Evolutionary conservation across 2,888 invertebrate species (phyloP).

Genomic region (Spatulosminthurus flaviceps): DNA sequence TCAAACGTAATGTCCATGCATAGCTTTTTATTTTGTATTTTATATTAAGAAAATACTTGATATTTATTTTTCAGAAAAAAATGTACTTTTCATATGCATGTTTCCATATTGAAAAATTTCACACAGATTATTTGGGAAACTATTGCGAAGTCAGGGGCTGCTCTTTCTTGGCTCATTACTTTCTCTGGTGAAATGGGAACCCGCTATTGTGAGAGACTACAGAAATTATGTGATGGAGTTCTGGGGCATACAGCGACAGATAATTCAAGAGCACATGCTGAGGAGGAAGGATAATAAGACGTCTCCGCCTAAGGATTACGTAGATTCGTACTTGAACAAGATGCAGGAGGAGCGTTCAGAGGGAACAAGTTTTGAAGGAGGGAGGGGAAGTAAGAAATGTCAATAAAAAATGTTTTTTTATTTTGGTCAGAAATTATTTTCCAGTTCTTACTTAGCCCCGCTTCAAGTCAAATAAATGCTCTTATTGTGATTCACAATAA

Average conservation of each 20-base stretch:
- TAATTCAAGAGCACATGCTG: neutral
- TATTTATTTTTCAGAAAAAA: neutral
- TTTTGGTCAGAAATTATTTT: too few species aligned
- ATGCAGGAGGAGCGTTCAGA: neutral
- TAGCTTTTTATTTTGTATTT: too few species aligned
- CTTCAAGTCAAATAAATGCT: too few species aligned
- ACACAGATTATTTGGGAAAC: neutral
- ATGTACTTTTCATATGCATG: neutral
- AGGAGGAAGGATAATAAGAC: neutral
- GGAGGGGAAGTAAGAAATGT: neutral
- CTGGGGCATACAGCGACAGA: neutral
- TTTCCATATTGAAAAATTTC: neutral
- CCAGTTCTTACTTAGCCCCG: too few species aligned
- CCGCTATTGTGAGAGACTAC: neutral
- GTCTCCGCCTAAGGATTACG: neutral
- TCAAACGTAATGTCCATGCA: neutral
- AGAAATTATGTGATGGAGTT: neutral
- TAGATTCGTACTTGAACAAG: neutral
- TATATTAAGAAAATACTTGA: neutral
- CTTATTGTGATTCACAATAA: neutral
- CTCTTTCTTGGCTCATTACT: neutral
- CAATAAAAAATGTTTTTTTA: too few species aligned
- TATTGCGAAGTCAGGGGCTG: neutral
- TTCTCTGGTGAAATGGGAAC: neutral
- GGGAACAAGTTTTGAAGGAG: conserved; percentile 1